Evolutionary conservation across 2,888 invertebrate species (phyloP).

Genomic region (Ornithoptera priamus): DNA sequence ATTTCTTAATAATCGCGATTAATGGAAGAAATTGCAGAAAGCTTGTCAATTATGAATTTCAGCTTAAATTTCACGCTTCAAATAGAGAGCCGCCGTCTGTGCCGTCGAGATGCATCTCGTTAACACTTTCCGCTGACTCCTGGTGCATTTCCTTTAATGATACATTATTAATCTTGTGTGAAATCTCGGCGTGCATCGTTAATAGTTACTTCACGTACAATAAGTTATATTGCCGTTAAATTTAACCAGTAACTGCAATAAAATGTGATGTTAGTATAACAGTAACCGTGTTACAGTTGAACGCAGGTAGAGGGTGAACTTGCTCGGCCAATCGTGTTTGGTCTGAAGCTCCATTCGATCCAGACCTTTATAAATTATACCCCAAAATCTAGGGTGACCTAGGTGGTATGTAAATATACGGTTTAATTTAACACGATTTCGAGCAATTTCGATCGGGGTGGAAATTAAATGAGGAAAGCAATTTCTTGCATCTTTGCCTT

Average conservation of each 20-base stretch:
- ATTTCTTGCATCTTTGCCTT: constrained; percentile 3
- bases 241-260: too few relatives aligned
- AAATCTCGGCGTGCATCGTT: background rate
- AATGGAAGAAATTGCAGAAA: background rate
- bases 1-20: too few relatives aligned
- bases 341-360: too few relatives aligned
- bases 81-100: background rate
- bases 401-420: too few relatives aligned
- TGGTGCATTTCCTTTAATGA: background rate
- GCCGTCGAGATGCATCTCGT: background rate
- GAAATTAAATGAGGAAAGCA: constrained; percentile 2
- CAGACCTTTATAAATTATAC: too few relatives aligned
- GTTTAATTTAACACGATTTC: background rate
- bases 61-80: background rate
- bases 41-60: background rate
- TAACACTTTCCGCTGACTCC: background rate
- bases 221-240: too few relatives aligned
- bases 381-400: too few relatives aligned
- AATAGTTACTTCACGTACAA: background rate
- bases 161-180: background rate
- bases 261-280: too few relatives aligned
- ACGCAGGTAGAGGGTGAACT: too few relatives aligned
- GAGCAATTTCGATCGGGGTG: background rate
- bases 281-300: too few relatives aligned
- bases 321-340: too few relatives aligned